phyloP scores from a whole-genome alignment of 2,797 vertebrate species.

The Xyrichtys novacula region DNA sequence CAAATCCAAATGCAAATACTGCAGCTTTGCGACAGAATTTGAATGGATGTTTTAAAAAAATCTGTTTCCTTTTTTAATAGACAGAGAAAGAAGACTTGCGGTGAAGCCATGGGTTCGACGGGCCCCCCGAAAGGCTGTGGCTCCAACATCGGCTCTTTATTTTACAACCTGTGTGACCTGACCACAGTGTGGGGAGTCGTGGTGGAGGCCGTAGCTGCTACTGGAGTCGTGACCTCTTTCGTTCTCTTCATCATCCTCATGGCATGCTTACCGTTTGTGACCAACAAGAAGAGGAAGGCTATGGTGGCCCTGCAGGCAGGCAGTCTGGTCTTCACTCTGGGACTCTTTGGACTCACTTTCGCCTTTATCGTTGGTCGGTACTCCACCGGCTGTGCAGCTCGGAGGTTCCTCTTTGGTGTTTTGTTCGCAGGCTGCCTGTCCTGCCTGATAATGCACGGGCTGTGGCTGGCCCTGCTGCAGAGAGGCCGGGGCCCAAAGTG shows the following conservation, averaged over 20 bases:
- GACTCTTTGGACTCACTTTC: conserved; percentile 92
- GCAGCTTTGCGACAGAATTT: conserved; percentile 4
- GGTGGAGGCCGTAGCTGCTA: conserved; percentile 87
- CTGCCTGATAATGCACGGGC: conserved; percentile 88
- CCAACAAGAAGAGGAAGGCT: conserved; percentile 87
- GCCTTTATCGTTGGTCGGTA: conserved; percentile 88
- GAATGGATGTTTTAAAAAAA: not conserved
- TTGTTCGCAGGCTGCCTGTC: conserved; percentile 91
- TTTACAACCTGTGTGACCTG: conserved; percentile 93
- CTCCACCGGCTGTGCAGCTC: conserved; percentile 88
- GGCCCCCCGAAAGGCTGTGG: conserved; percentile 81
- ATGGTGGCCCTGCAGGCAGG: conserved; percentile 88
- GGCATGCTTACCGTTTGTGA: conserved; percentile 88
- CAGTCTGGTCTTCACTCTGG: conserved; percentile 89
- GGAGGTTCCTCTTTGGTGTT: conserved; percentile 93
- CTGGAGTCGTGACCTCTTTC: conserved; percentile 87
- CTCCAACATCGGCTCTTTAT: conserved; percentile 82
- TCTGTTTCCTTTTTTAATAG: conserved; percentile 24
- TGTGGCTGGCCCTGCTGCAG: conserved; percentile 87
- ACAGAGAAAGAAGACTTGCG: not conserved
- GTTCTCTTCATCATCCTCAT: conserved; percentile 88
- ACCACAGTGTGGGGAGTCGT: conserved; percentile 88
- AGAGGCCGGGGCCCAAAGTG: conserved; percentile 81
- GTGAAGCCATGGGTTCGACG: conserved; percentile 60
- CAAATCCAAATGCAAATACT: conserved; percentile 1